Evolutionary conservation across 2,113 vertebrate species (phyloP).

Genomic region (Fulica atra): DNA sequence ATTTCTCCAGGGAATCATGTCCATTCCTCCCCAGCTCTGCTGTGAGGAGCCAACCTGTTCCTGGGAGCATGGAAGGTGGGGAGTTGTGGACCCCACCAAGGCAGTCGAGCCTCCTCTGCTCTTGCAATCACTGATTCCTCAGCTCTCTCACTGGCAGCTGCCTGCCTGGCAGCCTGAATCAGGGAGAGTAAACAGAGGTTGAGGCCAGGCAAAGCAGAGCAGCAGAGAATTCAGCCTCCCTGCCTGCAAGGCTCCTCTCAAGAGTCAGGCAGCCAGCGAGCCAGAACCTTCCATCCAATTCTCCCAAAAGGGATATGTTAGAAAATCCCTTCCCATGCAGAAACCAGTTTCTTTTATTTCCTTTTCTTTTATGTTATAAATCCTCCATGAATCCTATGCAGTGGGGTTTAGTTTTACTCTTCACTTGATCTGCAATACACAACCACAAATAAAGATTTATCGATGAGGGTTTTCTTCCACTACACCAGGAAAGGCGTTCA

Average conservation of each 20-base stretch:
- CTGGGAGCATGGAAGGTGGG: background rate
- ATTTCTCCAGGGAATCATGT: background rate
- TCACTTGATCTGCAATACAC: background rate
- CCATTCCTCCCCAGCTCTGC: background rate
- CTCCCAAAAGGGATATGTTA: background rate
- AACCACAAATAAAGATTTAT: background rate
- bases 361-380: background rate
- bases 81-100: accelerated
- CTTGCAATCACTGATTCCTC: background rate
- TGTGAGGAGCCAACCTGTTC: background rate
- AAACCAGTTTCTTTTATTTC: background rate
- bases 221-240: background rate
- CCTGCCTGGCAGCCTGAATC: background rate
- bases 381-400: background rate
- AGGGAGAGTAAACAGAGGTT: background rate
- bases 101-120: background rate
- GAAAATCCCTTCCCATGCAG: background rate
- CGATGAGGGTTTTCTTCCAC: background rate
- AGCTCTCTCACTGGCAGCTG: background rate
- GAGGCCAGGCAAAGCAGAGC: background rate
- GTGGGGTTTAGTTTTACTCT: background rate
- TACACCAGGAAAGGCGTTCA: background rate
- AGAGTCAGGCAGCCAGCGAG: background rate
- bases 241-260: background rate
- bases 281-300: background rate